Evolutionary conservation across 2,888 invertebrate genomes (phyloP).

Genomic region (Antitype chi): DNA sequence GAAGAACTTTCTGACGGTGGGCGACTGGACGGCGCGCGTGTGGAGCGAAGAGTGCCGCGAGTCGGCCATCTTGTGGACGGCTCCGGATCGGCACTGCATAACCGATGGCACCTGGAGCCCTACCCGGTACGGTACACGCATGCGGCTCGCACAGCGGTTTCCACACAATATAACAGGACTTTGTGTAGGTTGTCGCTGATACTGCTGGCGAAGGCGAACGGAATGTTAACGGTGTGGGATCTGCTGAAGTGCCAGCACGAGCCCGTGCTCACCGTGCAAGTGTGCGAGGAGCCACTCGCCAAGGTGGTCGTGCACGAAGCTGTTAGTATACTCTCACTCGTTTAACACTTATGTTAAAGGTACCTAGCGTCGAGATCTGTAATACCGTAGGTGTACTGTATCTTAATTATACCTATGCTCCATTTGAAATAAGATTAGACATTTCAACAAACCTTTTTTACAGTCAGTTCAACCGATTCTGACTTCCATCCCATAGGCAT

Average conservation of each 20-base stretch:
- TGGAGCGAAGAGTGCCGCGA: constrained; percentile 99
- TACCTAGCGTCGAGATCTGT: background rate
- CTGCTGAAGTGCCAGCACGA: constrained; percentile 95
- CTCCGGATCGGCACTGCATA: constrained; percentile 91
- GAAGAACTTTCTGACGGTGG: constrained; percentile 98
- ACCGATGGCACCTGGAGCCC: constrained; percentile 96
- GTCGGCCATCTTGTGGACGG: constrained; percentile 97
- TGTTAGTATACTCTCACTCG: constrained; percentile 61
- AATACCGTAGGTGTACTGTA: too few relatives aligned
- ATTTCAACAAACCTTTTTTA: too few relatives aligned
- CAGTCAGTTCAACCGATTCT: too few relatives aligned
- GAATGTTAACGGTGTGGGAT: constrained; percentile 96
- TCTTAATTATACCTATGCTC: too few relatives aligned
- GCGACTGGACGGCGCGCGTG: constrained; percentile 97
- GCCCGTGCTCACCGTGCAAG: constrained; percentile 92
- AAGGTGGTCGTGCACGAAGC: constrained; percentile 83
- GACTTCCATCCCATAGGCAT: too few relatives aligned
- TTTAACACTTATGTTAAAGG: background rate
- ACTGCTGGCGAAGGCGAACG: constrained; percentile 94
- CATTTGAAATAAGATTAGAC: too few relatives aligned
- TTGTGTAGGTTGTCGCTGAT: constrained; percentile 94
- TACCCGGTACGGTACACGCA: constrained; percentile 90
- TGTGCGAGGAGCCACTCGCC: constrained; percentile 87
- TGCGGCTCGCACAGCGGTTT: constrained; percentile 93
- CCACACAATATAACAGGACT: constrained; percentile 90